These are phyloP conservation scores for Zelleria hepariella DNA, from an alignment of 2,888 invertebrate species.

Conservation along the genomic window DNA sequence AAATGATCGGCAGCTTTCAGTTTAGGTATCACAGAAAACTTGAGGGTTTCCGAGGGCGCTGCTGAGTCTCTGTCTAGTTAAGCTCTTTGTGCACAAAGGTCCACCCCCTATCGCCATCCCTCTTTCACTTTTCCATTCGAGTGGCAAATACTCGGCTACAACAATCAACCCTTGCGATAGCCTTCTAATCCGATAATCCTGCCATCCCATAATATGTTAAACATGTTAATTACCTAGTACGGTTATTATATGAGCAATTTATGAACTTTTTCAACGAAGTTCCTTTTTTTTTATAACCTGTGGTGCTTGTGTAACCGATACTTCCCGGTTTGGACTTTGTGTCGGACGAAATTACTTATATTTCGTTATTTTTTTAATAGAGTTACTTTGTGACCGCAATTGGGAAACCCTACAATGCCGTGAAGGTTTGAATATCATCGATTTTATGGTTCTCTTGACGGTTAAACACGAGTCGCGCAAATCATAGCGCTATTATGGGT, in stretches of 20 bases:
- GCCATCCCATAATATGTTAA: conserved; percentile 1
- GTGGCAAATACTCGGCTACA: neutral
- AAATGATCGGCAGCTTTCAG: too few species aligned
- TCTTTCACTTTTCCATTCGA: conserved; percentile 36
- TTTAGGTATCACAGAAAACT: too few species aligned
- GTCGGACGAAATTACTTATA: conserved; percentile 20
- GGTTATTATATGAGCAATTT: neutral
- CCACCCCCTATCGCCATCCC: conserved; percentile 48
- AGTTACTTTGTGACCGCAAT: conserved; percentile 32
- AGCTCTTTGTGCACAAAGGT: too few species aligned
- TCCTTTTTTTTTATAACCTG: neutral
- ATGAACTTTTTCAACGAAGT: neutral
- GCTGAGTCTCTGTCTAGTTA: too few species aligned
- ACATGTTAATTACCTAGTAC: neutral
- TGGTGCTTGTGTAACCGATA: conserved; percentile 19
- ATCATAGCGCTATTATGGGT: neutral
- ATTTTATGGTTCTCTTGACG: neutral
- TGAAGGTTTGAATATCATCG: neutral
- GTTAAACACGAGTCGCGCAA: neutral
- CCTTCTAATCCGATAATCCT: conserved; percentile 5
- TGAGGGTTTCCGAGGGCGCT: too few species aligned
- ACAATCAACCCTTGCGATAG: neutral
- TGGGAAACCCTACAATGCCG: conserved; percentile 30
- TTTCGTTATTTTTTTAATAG: conserved; percentile 31
- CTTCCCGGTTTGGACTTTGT: conserved; percentile 16